Conservation (phyloP, 1,140 invertebrate genomes). For the Plutomurus gul region DNA sequence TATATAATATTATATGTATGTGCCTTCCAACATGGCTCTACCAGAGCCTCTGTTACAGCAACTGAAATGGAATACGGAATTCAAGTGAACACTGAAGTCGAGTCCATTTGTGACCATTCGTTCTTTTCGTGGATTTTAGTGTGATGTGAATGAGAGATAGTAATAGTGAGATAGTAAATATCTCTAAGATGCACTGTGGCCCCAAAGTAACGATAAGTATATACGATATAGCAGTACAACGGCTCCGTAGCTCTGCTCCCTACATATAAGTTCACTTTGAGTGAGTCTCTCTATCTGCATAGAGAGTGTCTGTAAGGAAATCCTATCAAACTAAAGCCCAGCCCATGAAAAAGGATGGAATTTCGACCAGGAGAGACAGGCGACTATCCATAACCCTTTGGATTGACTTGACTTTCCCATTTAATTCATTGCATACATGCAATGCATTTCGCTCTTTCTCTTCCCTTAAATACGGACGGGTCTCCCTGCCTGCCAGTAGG, state of each 20-base stretch:
- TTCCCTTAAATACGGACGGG: too few relatives aligned
- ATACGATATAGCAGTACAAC: too few relatives aligned
- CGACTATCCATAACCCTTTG: not conserved
- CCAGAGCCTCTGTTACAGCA: not conserved
- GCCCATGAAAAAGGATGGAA: constrained; percentile 10
- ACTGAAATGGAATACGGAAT: not conserved
- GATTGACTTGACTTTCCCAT: not conserved
- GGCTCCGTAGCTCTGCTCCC: too few relatives aligned
- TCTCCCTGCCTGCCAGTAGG: not conserved
- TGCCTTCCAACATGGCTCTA: not conserved
- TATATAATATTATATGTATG: too few relatives aligned
- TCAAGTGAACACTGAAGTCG: too few relatives aligned
- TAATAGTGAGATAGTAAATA: not conserved
- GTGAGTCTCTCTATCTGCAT: not conserved
- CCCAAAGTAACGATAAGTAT: not conserved
- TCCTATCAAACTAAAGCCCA: constrained; percentile 5
- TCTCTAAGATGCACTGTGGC: not conserved
- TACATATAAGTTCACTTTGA: too few relatives aligned
- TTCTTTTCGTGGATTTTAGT: not conserved
- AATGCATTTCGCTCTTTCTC: not conserved
- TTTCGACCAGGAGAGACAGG: not conserved
- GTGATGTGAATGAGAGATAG: not conserved
- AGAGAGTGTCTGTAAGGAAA: not conserved
- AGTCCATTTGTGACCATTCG: not conserved
- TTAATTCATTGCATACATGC: not conserved